Percentiles rank a stretch among this genome's conserved stretches.
Conservation (phyloP, 2,888 invertebrate species). For the Diarsia brunnea region DNA sequence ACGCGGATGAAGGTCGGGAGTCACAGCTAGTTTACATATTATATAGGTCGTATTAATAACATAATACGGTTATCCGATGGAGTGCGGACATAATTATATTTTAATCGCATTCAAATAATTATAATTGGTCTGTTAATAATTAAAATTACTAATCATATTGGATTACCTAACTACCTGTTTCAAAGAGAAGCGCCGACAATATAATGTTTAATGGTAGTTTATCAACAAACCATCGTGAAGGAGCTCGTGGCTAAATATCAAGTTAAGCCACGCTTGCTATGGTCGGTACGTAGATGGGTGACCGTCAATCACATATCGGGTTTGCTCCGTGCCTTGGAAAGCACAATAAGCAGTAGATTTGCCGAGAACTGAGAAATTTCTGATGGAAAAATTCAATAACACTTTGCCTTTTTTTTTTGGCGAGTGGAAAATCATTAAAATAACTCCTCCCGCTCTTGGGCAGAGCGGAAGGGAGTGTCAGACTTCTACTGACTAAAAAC, state of each 20-base stretch:
- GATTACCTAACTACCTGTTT: background rate
- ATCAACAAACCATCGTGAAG: background rate
- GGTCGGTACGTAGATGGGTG: background rate
- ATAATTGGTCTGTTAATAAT: slow-evolving; percentile 12
- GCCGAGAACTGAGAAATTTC: background rate
- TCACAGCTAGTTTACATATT: too few relatives aligned
- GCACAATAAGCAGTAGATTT: background rate
- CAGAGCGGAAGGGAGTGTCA: too few relatives aligned
- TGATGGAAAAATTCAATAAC: background rate
- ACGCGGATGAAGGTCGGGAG: too few relatives aligned
- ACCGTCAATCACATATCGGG: background rate
- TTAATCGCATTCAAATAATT: slow-evolving; percentile 31
- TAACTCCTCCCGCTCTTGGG: too few relatives aligned
- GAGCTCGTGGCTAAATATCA: background rate
- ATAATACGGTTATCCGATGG: slow-evolving; percentile 14
- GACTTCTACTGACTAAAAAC: too few relatives aligned
- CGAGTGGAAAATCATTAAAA: too few relatives aligned
- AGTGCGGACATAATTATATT: background rate
- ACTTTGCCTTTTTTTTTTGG: too few relatives aligned
- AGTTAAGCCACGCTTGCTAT: background rate
- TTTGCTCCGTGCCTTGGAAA: background rate
- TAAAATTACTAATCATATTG: background rate
- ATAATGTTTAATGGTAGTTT: background rate
- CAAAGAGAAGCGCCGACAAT: background rate
- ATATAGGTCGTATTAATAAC: slow-evolving; percentile 36